A percentile compares a stretch with the other conserved stretches of the same genome.
phyloP scores from a whole-genome alignment of 1,140 invertebrate species.

The Lineus longissimus region DNA sequence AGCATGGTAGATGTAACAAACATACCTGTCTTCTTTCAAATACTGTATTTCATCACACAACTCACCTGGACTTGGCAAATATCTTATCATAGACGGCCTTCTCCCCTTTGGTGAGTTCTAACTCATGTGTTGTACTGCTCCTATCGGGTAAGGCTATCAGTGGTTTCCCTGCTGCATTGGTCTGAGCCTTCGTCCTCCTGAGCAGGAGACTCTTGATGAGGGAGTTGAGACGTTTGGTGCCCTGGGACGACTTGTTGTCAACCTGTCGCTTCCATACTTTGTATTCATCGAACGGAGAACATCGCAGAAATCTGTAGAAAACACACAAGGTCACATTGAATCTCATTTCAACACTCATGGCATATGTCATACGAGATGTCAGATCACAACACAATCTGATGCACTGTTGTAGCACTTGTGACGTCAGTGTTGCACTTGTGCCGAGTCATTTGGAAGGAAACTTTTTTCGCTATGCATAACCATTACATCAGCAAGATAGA shows the following conservation, averaged over 20 bases:
- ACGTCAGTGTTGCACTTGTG: no score
- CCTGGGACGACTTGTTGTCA: conserved; percentile 65
- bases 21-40: no score
- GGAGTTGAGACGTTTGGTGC: conserved; percentile 68
- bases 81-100: conserved; percentile 65
- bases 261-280: conserved; percentile 64
- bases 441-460: no score
- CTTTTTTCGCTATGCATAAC: no score
- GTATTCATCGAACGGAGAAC: conserved; percentile 84
- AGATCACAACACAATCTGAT: neutral
- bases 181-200: conserved; percentile 76
- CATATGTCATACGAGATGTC: neutral
- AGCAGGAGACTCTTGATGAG: conserved; percentile 78
- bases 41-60: no score
- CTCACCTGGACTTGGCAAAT: conserved; percentile 42
- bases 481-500: no score
- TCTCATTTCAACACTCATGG: neutral
- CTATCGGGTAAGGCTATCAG: conserved; percentile 64
- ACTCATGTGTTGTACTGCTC: conserved; percentile 51
- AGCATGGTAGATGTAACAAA: no score
- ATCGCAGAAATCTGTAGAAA: conserved; percentile 67
- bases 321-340: neutral
- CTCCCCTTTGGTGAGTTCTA: conserved; percentile 66
- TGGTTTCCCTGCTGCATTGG: conserved; percentile 53
- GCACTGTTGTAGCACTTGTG: no score